Percentiles rank a stretch among this genome's conserved stretches.
phyloP scores from a whole-genome alignment of 1,140 invertebrate genomes.

The Drosophila lowei region DNA sequence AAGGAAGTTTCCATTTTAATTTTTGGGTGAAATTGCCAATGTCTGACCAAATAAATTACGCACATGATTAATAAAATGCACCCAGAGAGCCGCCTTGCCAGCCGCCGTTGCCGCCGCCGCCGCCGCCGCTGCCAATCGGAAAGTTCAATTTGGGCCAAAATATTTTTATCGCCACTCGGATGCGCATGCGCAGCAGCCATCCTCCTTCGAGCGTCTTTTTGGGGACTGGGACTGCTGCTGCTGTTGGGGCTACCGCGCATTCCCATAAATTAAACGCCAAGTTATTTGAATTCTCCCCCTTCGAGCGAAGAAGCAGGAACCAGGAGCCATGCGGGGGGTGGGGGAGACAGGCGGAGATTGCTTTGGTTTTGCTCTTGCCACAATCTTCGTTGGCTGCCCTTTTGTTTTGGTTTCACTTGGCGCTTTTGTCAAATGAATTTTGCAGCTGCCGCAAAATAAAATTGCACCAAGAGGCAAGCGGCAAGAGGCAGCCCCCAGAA shows the following conservation, averaged over 20 bases:
- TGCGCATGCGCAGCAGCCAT: slow-evolving; percentile 28
- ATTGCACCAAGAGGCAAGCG: slow-evolving; percentile 35
- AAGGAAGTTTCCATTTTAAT: slow-evolving; percentile 64
- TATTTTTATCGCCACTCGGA: slow-evolving; percentile 70
- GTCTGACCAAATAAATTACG: slow-evolving; percentile 80
- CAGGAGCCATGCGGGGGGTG: no score
- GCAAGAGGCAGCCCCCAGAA: slow-evolving; percentile 46
- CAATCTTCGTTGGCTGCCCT: neutral
- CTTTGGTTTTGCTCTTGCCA: neutral
- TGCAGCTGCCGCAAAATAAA: slow-evolving; percentile 71
- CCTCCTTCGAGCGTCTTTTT: neutral
- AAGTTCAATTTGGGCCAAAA: slow-evolving; percentile 79
- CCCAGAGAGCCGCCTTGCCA: slow-evolving; percentile 21
- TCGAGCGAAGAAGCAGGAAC: slow-evolving; percentile 14
- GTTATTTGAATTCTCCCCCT: slow-evolving; percentile 74
- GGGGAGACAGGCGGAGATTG: slow-evolving; percentile 34
- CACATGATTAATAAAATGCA: slow-evolving; percentile 79
- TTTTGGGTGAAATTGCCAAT: slow-evolving; percentile 70
- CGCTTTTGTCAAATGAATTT: slow-evolving; percentile 80
- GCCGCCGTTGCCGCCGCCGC: neutral
- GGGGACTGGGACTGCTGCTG: neutral
- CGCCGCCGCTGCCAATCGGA: slow-evolving; percentile 20
- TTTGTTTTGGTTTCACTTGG: slow-evolving; percentile 59
- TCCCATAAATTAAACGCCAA: slow-evolving; percentile 81
- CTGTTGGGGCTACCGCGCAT: slow-evolving; percentile 65